Percentiles rank a stretch among this genome's conserved stretches.
Evolutionary conservation across 2,113 vertebrate species (phyloP).

Genomic region (Tringa solitaria): DNA sequence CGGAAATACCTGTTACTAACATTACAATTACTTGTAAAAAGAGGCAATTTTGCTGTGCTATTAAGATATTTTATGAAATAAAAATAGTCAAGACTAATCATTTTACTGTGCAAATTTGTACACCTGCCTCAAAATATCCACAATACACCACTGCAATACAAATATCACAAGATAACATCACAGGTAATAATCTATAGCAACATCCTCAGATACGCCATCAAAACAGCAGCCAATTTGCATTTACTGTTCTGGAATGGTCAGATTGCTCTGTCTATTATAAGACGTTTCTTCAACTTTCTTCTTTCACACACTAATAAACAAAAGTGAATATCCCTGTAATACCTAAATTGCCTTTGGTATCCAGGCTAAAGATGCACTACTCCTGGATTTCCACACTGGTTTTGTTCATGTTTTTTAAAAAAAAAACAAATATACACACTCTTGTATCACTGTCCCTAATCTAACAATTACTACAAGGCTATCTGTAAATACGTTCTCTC

Average conservation of each 20-base stretch:
- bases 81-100: not conserved
- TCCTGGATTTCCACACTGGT: not conserved
- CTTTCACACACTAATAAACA: not conserved
- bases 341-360: not conserved
- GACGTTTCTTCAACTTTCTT: not conserved
- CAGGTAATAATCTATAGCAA: not conserved
- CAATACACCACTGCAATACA: not conserved
- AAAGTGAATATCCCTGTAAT: not conserved
- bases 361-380: not conserved
- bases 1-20: not conserved
- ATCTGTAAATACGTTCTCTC: fast-evolving
- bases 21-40: not conserved
- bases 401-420: not conserved
- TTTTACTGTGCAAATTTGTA: not conserved
- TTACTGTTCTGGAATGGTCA: not conserved
- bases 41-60: not conserved
- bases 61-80: not conserved
- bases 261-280: not conserved
- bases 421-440: not conserved
- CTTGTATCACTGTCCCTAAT: not conserved
- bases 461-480: not conserved
- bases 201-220: not conserved
- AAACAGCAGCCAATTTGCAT: not conserved
- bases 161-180: not conserved
- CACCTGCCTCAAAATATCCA: not conserved